Conservation (phyloP, 2,888 invertebrate genomes). For the Plutella xylostella region DNA sequence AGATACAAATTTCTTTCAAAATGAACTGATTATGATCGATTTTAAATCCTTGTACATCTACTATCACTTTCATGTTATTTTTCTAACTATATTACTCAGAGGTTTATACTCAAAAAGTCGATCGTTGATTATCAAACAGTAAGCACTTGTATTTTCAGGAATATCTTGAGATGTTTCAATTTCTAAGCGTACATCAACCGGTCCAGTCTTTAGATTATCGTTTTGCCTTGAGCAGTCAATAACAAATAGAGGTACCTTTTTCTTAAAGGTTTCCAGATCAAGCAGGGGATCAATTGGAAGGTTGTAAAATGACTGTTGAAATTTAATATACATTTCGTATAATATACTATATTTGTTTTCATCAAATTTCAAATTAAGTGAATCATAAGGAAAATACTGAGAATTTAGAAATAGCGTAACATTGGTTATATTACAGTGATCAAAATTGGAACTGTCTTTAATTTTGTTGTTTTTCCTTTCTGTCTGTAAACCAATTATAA, state of each 20-base stretch:
- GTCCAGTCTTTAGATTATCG: no score
- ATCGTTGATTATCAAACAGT: slow-evolving; percentile 23
- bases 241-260: slow-evolving; percentile 20
- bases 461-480: slow-evolving; percentile 25
- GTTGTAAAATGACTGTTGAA: slow-evolving; percentile 16
- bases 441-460: slow-evolving; percentile 21
- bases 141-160: slow-evolving; percentile 20
- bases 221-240: no score
- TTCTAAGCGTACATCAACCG: slow-evolving; percentile 22
- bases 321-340: slow-evolving; percentile 10
- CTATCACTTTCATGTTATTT: slow-evolving; percentile 16
- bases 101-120: slow-evolving; percentile 19
- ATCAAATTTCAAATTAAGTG: slow-evolving; percentile 26
- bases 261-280: slow-evolving; percentile 9
- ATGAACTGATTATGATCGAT: slow-evolving; percentile 8
- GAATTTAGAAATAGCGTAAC: slow-evolving; percentile 32
- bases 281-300: slow-evolving; percentile 11
- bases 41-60: slow-evolving; percentile 18
- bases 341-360: slow-evolving; percentile 13
- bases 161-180: slow-evolving; percentile 18
- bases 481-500: slow-evolving; percentile 38
- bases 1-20: slow-evolving; percentile 20
- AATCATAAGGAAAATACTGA: slow-evolving; percentile 30
- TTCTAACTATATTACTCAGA: slow-evolving; percentile 18
- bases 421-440: slow-evolving; percentile 28